Conservation (phyloP, 2,113 vertebrate genomes). For the Ictalurus punctatus region DNA sequence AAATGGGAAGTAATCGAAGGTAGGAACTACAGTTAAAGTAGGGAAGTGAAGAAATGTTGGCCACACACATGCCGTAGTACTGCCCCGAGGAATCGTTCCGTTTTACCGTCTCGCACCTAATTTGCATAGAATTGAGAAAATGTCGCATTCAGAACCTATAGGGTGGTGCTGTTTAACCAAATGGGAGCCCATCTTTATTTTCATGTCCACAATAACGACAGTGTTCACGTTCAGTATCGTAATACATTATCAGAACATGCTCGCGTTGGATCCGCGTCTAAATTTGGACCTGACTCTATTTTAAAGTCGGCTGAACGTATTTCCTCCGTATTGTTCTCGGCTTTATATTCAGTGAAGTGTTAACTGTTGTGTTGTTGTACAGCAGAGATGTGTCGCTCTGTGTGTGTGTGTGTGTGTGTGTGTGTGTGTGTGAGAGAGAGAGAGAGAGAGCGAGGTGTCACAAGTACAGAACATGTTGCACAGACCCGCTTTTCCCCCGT, state of each 20-base stretch:
- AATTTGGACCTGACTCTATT: neutral
- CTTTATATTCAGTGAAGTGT: constrained; percentile 2
- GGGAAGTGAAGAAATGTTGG: no score
- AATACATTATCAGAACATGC: neutral
- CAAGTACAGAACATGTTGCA: constrained; percentile 8
- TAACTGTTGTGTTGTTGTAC: neutral
- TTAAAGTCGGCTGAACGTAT: neutral
- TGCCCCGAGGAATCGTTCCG: no score
- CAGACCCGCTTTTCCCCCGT: neutral
- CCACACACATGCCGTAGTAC: no score
- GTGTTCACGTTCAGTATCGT: neutral
- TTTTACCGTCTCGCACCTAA: neutral
- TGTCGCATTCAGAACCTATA: neutral
- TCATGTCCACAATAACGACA: neutral
- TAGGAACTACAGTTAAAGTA: no score
- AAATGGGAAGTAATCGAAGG: neutral
- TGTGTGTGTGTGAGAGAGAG: neutral
- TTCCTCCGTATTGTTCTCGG: neutral
- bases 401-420: neutral
- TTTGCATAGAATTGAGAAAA: neutral
- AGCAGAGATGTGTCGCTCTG: neutral
- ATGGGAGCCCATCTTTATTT: neutral
- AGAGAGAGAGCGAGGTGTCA: neutral
- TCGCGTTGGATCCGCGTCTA: neutral
- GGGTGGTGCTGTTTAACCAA: neutral